Percentiles rank a stretch among this genome's conserved stretches.
phyloP scores from a whole-genome alignment of 2,888 invertebrate genomes.

The Nemotelus nigrinus region DNA sequence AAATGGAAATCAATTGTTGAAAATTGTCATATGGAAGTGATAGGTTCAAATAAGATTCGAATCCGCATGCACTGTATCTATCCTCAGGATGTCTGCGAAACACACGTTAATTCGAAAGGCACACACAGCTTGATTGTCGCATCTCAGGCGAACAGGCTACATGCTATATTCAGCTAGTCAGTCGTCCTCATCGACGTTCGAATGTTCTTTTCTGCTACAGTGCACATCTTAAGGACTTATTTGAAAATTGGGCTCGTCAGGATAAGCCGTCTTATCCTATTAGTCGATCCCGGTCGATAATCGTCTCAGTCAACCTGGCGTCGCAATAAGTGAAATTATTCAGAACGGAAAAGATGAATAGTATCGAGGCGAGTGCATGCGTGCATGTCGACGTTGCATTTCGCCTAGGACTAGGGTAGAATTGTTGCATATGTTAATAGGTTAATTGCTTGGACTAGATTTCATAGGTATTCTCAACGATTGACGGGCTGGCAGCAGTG shows the following conservation, averaged over 20 bases:
- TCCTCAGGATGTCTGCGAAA: conserved; percentile 21
- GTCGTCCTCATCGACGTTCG: background rate
- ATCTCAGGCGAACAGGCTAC: background rate
- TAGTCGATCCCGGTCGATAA: conserved; percentile 13
- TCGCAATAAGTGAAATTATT: background rate
- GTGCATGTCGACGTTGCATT: conserved; percentile 28
- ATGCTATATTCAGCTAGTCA: background rate
- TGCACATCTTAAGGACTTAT: conserved; percentile 23
- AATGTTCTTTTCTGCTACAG: conserved; percentile 22
- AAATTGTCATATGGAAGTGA: conserved; percentile 35
- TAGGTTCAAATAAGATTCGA: conserved; percentile 29
- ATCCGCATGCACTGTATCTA: conserved; percentile 1
- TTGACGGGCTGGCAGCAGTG: background rate
- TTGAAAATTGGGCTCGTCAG: conserved; percentile 25
- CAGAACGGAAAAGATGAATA: conserved; percentile 14
- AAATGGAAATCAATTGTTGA: conserved; percentile 41
- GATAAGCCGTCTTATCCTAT: conserved; percentile 40
- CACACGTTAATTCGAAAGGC: conserved; percentile 13
- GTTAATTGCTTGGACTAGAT: conserved; percentile 23
- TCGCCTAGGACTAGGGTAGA: conserved; percentile 1
- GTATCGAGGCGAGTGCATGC: conserved; percentile 24
- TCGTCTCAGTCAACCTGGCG: conserved; percentile 32
- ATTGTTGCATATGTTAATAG: conserved; percentile 20
- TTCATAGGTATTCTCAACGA: background rate
- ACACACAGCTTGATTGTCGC: conserved; percentile 16